Percentiles rank a stretch among this genome's conserved stretches.
phyloP scores from a whole-genome alignment of 2,797 vertebrate species.

The Onychomys torridus region DNA sequence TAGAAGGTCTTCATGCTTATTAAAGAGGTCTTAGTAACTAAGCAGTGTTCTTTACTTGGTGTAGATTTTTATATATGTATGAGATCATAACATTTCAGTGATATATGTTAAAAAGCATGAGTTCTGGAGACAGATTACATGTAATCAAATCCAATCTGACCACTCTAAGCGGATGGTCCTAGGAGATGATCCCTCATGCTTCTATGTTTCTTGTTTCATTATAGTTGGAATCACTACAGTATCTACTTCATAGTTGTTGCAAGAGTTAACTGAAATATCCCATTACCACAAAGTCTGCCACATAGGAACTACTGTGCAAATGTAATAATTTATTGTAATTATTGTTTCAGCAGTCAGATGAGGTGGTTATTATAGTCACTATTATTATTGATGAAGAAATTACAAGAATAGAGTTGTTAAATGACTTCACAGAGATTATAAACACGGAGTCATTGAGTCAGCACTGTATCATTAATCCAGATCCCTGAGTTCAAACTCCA shows the following conservation, averaged over 20 bases:
- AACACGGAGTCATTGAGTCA: not conserved
- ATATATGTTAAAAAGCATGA: not conserved
- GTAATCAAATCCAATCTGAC: not conserved
- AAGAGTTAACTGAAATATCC: conserved; percentile 7
- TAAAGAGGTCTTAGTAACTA: not conserved
- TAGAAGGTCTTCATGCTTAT: not conserved
- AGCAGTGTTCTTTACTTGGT: not conserved
- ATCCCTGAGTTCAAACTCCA: not conserved
- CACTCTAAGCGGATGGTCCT: not conserved
- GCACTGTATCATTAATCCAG: not conserved
- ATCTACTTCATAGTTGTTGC: not conserved
- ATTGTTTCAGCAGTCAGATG: not conserved
- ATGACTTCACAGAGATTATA: not conserved
- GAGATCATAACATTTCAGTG: not conserved
- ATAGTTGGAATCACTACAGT: not conserved
- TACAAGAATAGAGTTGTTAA: not conserved
- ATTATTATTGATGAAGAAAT: conserved; percentile 15
- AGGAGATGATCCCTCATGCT: not conserved
- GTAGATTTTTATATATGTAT: not conserved
- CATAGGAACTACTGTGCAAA: not conserved
- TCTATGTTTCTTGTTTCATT: not conserved
- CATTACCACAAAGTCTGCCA: not conserved
- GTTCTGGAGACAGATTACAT: not conserved
- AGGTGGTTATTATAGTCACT: not conserved
- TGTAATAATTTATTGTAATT: not conserved